A percentile compares a stretch with the other conserved stretches of the same genome.
Evolutionary conservation across 2,888 invertebrate species (phyloP).

Genomic region (Octodonta nipae): DNA sequence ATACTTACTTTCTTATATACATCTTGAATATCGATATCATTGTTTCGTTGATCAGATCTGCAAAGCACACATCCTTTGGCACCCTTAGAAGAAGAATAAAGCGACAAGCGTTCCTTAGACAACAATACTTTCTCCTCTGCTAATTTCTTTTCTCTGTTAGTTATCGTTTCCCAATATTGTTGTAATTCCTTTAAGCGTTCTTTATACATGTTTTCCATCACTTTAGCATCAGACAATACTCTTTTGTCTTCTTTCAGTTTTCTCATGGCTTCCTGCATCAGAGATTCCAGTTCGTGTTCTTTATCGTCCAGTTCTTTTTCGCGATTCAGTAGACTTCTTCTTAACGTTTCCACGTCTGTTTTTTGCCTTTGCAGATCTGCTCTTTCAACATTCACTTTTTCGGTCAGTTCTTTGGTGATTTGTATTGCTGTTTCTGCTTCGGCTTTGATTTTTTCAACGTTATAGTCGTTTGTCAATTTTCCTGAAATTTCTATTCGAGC

Average conservation of each 20-base stretch:
- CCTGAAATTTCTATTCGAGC: slow-evolving; percentile 28
- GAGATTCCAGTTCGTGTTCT: slow-evolving; percentile 28
- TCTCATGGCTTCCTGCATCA: slow-evolving; percentile 35
- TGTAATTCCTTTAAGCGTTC: slow-evolving; percentile 44
- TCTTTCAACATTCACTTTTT: slow-evolving; percentile 31
- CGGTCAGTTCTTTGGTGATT: slow-evolving; percentile 33
- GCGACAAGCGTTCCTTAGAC: slow-evolving; percentile 43
- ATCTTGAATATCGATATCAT: too few relatives aligned
- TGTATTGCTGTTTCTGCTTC: slow-evolving; percentile 34
- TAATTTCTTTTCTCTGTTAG: slow-evolving; percentile 45
- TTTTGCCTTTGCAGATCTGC: slow-evolving; percentile 26
- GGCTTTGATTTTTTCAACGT: slow-evolving; percentile 27
- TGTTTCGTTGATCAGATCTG: too few relatives aligned
- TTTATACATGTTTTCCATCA: slow-evolving; percentile 37
- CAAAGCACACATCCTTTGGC: slow-evolving; percentile 30
- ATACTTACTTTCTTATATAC: too few relatives aligned
- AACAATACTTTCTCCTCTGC: slow-evolving; percentile 47
- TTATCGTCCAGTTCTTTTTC: slow-evolving; percentile 24
- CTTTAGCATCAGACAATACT: slow-evolving; percentile 34
- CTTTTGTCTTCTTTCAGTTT: slow-evolving; percentile 44
- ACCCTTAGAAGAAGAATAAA: slow-evolving; percentile 43
- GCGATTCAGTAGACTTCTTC: slow-evolving; percentile 24
- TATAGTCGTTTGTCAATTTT: slow-evolving; percentile 29
- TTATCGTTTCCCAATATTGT: slow-evolving; percentile 42
- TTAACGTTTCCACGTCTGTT: slow-evolving; percentile 28